Base-by-base conservation (phyloP, 2,797 vertebrate genomes). In the Alosa sapidissima region DNA sequence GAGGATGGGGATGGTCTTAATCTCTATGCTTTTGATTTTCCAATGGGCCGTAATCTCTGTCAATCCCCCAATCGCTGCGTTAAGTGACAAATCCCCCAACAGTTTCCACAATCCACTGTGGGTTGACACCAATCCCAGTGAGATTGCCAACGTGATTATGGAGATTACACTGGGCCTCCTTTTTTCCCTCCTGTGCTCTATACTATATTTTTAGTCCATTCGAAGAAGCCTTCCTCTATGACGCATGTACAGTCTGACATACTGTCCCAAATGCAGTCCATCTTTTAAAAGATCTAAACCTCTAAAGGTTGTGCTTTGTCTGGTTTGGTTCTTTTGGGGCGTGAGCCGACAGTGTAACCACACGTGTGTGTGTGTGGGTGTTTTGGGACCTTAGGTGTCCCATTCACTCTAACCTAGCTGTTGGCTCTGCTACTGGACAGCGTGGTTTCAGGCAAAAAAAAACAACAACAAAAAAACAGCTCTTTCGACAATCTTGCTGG, bases 21-120 rank as follows among this genome's bases (percentile, higher is more conserved):
- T 86, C 84, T 83, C 81, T n/a, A 47, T 24, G 54, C 49, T 72
- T 48, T 54, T 60, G 84, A 60, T 58, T 81, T 75, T 36, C 41
- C 19, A 60, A 83, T 48, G 82, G 82, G 28, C 33, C 47, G 41
- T 86, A 81, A 75, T 88, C 84, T 54, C 58, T 24, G 84, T 78
- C 68, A 81, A 65, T 68, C 81, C 47, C 36, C 36, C 47, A 75
- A 55, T 68, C 51, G 33, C 84, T 16, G 81, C 8, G 19, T 60
- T 68, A 72, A 72, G n/a, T 85, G 86, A 83, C 68, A 60, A 86
- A 83, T 72, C 60, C 72, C 36, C 36, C 72, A 78, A 47, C 72
- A 78, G 72, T 45, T 78, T 78, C 72, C 81, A 72, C 84, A 85
- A 82, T 85, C 68, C 82, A 82, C 81, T 47, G 75, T 52, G 81